Evolutionary conservation across 2,797 vertebrate genomes (phyloP), one percentile per base, ranked within the genome.

Genomic region (Adelosebastes latens): DNA sequence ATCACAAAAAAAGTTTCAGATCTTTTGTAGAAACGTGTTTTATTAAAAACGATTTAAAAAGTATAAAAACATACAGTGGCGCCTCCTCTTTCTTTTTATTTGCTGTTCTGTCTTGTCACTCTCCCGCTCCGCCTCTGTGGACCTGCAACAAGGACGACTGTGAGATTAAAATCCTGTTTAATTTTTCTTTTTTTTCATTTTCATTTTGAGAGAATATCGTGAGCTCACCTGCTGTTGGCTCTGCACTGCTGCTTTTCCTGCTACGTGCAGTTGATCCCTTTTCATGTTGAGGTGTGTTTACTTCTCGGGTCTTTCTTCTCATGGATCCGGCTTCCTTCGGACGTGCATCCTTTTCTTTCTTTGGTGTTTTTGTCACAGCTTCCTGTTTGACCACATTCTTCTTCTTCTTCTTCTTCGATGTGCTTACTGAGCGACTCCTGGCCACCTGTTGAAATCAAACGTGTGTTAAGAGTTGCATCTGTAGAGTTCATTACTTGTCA

Each of bases 361-460:
- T 85, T 53, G 55, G 27, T 0, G 29, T 85, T 87, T 83, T 84
- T 22, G 27, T 66, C 39, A 14, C 55, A 3, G 39, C 39, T 72
- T 93, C 87, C 76, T 81, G 61, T 87, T 92, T 92, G 16, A 71
- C 46, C 7, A 2, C n/a, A 10, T 52, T 90, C 72, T 89, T 88
- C 60, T 89, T 89, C 12, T 53, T 90, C 72, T 89, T 88, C 60
- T 89, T 89, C 59, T 88, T 86, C 49, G 6, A 20, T 14, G 29
- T 58, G 24, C 52, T 80, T 14, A 72, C 78, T 5, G 80, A 69
- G 3, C 3, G 27, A 42, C 61, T 81, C 49, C 64, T 88, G 56
- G 72, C 29, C 31, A 69, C 77, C 95, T 95, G 16, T 69, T 62
- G 8, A 69, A 79, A 65, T 4, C 0, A 70, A 59, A 69, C 6